Conservation (phyloP, 2,797 vertebrate species). For the Artibeus lituratus region DNA sequence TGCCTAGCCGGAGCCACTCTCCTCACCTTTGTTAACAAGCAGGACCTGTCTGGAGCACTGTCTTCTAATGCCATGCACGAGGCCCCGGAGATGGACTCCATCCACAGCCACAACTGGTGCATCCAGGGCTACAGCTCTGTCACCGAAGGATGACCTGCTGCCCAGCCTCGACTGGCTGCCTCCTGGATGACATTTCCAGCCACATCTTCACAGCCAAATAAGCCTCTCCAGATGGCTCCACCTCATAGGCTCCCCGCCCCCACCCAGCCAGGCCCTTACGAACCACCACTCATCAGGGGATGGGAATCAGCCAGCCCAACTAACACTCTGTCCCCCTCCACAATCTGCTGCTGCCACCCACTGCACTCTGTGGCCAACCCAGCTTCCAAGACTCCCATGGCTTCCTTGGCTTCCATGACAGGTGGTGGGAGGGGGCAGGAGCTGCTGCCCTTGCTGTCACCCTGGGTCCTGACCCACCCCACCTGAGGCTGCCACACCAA, state of each 20-base stretch:
- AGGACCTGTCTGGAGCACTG: conserved; percentile 86
- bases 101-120: conserved; percentile 85
- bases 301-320: not conserved
- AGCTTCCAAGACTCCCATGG: not conserved
- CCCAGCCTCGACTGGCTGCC: conserved; percentile 86
- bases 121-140: conserved; percentile 91
- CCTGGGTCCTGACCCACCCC: not conserved
- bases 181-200: conserved; percentile 84
- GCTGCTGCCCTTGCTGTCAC: not conserved
- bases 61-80: conserved; percentile 83
- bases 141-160: conserved; percentile 90
- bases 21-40: conserved; percentile 92
- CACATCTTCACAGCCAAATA: not conserved
- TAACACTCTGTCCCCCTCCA: not conserved
- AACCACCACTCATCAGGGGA: not conserved
- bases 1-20: conserved; percentile 91
- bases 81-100: conserved; percentile 54
- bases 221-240: not conserved
- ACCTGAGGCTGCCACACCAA: not conserved
- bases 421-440: not conserved
- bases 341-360: not conserved
- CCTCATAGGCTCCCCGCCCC: not conserved
- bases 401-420: not conserved
- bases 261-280: not conserved
- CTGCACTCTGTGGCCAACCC: not conserved